phyloP scores from a whole-genome alignment of 2,888 invertebrate species.

The Megamerina dolium region DNA sequence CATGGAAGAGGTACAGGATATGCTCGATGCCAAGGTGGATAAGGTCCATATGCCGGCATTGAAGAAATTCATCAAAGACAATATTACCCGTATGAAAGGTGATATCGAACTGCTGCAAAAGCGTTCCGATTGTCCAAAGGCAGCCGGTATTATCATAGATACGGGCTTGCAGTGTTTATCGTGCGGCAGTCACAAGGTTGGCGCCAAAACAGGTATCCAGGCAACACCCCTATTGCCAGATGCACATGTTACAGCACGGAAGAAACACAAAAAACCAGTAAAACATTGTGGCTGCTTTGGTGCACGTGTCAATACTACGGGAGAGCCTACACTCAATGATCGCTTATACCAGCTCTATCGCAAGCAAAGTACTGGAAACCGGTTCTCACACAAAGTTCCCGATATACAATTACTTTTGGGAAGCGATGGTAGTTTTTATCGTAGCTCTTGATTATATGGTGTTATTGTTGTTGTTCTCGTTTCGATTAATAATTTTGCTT shows the following conservation, averaged over 20 bases:
- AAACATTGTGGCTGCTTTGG: constrained; percentile 4
- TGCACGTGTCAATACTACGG: not conserved
- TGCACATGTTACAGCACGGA: not conserved
- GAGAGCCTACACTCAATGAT: constrained; percentile 2
- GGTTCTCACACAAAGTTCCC: too few species aligned
- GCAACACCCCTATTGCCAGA: constrained; percentile 13
- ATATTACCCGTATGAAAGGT: constrained; percentile 27
- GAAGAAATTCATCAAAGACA: constrained; percentile 38
- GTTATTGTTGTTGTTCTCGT: too few species aligned
- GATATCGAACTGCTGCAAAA: constrained; percentile 24
- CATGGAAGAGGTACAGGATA: constrained; percentile 46
- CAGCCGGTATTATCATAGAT: constrained; percentile 35
- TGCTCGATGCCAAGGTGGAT: constrained; percentile 44
- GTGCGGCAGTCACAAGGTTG: constrained; percentile 34
- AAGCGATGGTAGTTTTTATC: too few species aligned
- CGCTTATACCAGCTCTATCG: too few species aligned
- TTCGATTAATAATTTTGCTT: not conserved
- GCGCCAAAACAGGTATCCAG: constrained; percentile 27
- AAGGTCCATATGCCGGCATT: constrained; percentile 42
- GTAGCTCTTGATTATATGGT: too few species aligned
- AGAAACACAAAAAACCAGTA: not conserved
- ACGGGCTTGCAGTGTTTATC: constrained; percentile 33
- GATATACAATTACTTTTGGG: too few species aligned
- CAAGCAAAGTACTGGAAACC: too few species aligned
- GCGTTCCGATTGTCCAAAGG: constrained; percentile 33